These are phyloP conservation scores for Strigamia crassipes DNA, from an alignment of 2,888 invertebrate genomes.

Conservation along the genomic window DNA sequence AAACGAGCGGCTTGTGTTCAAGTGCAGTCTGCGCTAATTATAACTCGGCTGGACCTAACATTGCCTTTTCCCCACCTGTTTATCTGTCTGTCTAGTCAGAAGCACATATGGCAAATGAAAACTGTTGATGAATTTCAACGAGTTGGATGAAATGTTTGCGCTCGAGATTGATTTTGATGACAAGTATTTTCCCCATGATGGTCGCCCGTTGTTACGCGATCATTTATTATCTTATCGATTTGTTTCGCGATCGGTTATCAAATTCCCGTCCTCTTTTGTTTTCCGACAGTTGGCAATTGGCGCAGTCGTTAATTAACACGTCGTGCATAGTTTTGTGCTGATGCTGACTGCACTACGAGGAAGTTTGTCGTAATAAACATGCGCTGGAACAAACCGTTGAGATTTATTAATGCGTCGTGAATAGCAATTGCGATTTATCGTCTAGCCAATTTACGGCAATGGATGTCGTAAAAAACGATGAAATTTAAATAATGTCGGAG, in stretches of 20 bases:
- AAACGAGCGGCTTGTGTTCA: background rate
- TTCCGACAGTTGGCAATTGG: background rate
- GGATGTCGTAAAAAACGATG: background rate
- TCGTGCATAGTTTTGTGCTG: background rate
- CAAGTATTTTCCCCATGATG: background rate
- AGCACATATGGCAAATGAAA: background rate
- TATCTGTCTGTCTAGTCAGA: conserved; percentile 6
- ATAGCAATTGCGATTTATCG: background rate
- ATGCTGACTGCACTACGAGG: background rate
- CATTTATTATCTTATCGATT: background rate
- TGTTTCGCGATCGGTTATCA: background rate
- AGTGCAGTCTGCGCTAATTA: background rate
- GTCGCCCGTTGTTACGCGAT: background rate
- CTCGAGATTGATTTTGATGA: background rate
- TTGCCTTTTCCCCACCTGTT: conserved; percentile 32
- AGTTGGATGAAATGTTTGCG: background rate
- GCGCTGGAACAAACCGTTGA: background rate
- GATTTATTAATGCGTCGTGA: background rate
- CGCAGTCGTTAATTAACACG: background rate
- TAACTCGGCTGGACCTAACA: background rate
- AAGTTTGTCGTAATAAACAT: background rate
- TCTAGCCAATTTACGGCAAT: background rate
- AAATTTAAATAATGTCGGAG: background rate
- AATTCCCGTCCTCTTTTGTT: too few relatives aligned
- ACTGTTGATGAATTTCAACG: background rate